Base-by-base conservation (phyloP, 2,888 invertebrate genomes). In the Danaus chrysippus region DNA sequence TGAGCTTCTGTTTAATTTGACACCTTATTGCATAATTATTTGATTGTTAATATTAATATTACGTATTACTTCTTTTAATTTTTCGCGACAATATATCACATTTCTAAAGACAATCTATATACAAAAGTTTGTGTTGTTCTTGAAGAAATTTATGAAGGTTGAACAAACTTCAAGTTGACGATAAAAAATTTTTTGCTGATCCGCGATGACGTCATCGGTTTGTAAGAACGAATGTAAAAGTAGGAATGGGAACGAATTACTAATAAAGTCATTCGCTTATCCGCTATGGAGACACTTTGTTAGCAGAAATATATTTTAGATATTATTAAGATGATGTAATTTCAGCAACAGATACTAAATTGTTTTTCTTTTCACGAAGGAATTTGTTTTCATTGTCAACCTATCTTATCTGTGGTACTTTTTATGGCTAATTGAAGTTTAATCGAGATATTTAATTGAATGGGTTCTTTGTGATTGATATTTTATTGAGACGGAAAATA, bases 241-340 rank as follows among this genome's bases (percentile, higher is more conserved):
- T 57, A 57, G 23, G 13, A 46, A 49, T 56, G 19, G 23, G 56
- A 10, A 19, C 19, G n/a, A 49, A 13, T 41, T 58, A 41, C 6
- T 41, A 15, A 17, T 17, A 17, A 49, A 59, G 61, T 65, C 62
- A 53, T 68, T 68, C 66, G 59, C 46, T 69, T 68, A 69, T 59
- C 49, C 43, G 64, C 44, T 41, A 61, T 66, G 68, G 69, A 69
- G 65, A 69, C 63, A 46, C 60, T 60, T 62, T 64, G 65, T 66
- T 69, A 66, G 61, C 62, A 62, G 53, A 59, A 56, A 59, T 58
- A 58, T 68, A 66, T 62, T 66, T 64, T 62, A 60, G 41, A 62
- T 52, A 17, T 15, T 55, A 52, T 46, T 46, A 34, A 49, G 49
- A 65, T 67, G 65, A 62, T 56, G 63, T 49, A 65, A 67, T 42